phyloP scores from a whole-genome alignment of 2,113 vertebrate genomes.

The Mastomys natalensis region DNA sequence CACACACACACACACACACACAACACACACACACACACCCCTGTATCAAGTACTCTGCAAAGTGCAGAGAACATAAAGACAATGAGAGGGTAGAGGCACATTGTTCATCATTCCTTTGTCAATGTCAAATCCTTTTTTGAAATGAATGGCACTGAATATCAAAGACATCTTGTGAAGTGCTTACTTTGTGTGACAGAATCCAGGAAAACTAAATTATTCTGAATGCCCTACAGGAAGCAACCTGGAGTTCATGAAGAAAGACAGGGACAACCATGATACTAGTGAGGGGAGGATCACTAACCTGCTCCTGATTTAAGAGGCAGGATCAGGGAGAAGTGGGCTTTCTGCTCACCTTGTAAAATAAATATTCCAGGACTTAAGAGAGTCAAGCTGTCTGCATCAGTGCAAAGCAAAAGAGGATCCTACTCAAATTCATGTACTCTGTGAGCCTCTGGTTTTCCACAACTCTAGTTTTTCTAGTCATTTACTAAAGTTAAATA shows the following conservation, averaged over 20 bases:
- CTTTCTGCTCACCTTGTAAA: neutral
- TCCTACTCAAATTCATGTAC: neutral
- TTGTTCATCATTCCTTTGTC: neutral
- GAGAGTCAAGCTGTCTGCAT: too few relatives aligned
- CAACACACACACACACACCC: neutral
- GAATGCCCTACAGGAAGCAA: neutral
- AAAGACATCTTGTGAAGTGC: neutral
- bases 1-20: too few relatives aligned
- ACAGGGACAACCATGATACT: neutral
- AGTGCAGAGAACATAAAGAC: neutral
- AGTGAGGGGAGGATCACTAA: neutral
- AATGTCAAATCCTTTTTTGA: neutral
- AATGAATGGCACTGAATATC: neutral
- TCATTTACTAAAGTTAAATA: conserved; percentile 19
- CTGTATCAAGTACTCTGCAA: neutral
- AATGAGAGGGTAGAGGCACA: neutral
- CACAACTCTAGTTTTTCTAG: conserved; percentile 19
- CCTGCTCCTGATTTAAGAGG: neutral
- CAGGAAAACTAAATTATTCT: conserved; percentile 19
- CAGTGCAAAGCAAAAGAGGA: neutral
- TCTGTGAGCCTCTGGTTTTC: neutral
- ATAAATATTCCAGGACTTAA: neutral
- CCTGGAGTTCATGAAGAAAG: neutral
- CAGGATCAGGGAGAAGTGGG: neutral
- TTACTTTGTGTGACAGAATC: neutral